Evolutionary conservation across 2,113 vertebrate species (phyloP).

Genomic region (Apus apus): DNA sequence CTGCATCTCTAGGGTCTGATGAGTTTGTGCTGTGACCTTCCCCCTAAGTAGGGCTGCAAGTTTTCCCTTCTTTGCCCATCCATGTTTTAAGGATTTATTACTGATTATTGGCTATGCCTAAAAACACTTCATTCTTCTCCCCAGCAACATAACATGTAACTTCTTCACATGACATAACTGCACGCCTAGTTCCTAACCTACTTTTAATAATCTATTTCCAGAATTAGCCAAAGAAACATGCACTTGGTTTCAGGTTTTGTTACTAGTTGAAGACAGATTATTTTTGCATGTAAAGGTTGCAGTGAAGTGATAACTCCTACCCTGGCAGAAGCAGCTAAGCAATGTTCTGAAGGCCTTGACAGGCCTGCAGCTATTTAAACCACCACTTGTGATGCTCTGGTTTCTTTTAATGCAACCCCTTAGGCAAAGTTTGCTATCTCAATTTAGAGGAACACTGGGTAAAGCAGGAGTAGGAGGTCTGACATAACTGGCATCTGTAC

Average conservation of each 20-base stretch:
- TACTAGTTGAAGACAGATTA: background rate
- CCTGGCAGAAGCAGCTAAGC: background rate
- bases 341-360: background rate
- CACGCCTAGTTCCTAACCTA: background rate
- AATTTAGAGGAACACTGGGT: background rate
- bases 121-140: background rate
- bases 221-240: background rate
- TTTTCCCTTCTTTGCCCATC: background rate
- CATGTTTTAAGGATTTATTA: background rate
- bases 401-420: background rate
- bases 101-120: background rate
- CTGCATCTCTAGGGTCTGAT: background rate
- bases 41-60: background rate
- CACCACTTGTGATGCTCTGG: background rate
- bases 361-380: background rate
- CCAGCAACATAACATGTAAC: background rate
- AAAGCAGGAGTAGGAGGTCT: background rate
- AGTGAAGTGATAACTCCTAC: background rate
- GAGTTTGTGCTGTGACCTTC: background rate
- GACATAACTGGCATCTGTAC: background rate
- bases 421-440: background rate
- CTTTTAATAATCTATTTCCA: background rate
- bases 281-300: background rate
- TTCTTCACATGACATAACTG: background rate
- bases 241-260: background rate